phyloP scores from a whole-genome alignment of 2,888 invertebrate genomes.

The Synergus umbraculus region DNA sequence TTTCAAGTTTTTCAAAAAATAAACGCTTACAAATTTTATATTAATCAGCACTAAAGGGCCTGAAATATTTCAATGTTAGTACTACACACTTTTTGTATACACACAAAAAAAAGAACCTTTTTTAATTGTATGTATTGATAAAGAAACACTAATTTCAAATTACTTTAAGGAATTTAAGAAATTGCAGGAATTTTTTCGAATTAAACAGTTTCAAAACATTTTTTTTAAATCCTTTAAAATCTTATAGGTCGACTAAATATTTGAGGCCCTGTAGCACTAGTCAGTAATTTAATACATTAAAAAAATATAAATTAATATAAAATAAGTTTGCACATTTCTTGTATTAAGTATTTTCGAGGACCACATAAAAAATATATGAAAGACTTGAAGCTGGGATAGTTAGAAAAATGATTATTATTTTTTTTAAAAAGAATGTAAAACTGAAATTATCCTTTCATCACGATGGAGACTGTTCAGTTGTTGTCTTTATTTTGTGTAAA shows the following conservation, averaged over 20 bases:
- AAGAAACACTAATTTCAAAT: too few species aligned
- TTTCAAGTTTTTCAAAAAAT: too few species aligned
- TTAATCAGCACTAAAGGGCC: not conserved
- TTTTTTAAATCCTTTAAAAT: too few species aligned
- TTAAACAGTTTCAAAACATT: too few species aligned
- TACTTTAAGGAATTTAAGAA: too few species aligned
- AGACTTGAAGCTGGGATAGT: conserved; percentile 62
- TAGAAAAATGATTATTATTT: conserved; percentile 53
- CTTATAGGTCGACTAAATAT: too few species aligned
- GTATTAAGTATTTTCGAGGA: conserved; percentile 28
- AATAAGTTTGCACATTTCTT: conserved; percentile 27
- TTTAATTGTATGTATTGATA: too few species aligned
- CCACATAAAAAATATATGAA: conserved; percentile 23
- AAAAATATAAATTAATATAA: not conserved
- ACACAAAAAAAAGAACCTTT: too few species aligned
- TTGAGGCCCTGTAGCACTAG: not conserved
- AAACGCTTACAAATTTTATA: not conserved
- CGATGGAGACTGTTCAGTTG: conserved; percentile 76
- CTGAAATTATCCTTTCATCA: conserved; percentile 52
- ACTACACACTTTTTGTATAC: too few species aligned
- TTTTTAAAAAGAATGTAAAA: conserved; percentile 39
- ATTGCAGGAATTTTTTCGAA: too few species aligned
- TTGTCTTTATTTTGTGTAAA: conserved; percentile 77
- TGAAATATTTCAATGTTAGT: too few species aligned
- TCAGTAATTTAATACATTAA: not conserved